Evolutionary conservation across 2,113 vertebrate species (phyloP).

Genomic region (Chionis minor): DNA sequence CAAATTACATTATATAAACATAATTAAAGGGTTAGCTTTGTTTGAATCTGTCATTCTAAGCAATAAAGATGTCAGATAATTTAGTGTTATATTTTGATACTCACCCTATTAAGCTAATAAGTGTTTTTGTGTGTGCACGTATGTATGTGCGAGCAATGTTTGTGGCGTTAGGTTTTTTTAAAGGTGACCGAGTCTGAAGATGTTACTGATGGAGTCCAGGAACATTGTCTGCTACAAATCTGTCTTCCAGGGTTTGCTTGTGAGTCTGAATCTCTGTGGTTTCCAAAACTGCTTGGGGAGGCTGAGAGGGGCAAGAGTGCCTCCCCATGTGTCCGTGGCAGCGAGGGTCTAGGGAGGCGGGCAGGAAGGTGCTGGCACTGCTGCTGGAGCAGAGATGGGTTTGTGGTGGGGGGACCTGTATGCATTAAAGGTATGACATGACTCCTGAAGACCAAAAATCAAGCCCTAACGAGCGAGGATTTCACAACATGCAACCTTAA

Average conservation of each 20-base stretch:
- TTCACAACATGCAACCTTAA: neutral
- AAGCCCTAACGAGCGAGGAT: neutral
- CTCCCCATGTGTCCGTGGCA: accelerated
- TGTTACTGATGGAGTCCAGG: neutral
- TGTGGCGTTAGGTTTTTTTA: neutral
- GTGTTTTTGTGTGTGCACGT: neutral
- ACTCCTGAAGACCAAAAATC: neutral
- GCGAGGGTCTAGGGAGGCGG: neutral
- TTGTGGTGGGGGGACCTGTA: neutral
- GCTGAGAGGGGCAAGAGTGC: neutral
- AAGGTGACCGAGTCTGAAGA: neutral
- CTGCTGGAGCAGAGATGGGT: neutral
- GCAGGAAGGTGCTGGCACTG: neutral
- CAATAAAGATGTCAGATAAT: conserved; percentile 69
- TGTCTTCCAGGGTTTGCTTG: neutral
- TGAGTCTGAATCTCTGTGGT: neutral
- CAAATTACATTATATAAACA: conserved; percentile 69
- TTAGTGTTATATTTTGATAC: conserved; percentile 52
- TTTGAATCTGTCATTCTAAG: conserved; percentile 66
- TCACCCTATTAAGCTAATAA: conserved; percentile 37
- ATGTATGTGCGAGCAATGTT: neutral
- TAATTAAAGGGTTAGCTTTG: conserved; percentile 68
- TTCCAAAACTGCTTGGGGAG: neutral
- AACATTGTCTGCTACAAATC: neutral
- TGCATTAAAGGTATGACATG: neutral